A percentile compares a stretch with the other conserved stretches of the same genome.
These are phyloP conservation scores for Cosmorhoe ocellata DNA, from an alignment of 2,888 invertebrate genomes.

Conservation along the genomic window DNA sequence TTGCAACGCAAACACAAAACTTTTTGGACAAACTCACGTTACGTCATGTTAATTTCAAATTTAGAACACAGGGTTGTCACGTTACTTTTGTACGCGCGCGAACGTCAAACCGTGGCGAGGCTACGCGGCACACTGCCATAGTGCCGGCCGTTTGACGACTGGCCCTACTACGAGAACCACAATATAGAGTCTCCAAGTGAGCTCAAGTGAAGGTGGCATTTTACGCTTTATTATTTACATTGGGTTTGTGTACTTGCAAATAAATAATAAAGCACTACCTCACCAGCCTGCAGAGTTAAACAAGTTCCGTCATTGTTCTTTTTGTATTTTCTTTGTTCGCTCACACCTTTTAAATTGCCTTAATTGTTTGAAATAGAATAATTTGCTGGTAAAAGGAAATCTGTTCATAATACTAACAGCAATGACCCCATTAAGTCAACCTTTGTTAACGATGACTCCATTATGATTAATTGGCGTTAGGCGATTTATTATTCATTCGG, in stretches of 20 bases:
- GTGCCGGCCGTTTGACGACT: conserved; percentile 30
- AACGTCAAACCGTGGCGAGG: conserved; percentile 37
- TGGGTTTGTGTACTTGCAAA: conserved; percentile 6
- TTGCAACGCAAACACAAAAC: conserved; percentile 33
- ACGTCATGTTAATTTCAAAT: conserved; percentile 39
- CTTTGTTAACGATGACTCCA: conserved; percentile 5
- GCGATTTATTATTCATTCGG: conserved; percentile 11
- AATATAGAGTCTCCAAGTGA: conserved; percentile 32
- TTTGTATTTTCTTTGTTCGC: not conserved
- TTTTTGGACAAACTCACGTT: conserved; percentile 31
- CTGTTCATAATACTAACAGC: not conserved
- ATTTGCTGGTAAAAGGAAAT: not conserved
- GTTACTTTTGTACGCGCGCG: conserved; percentile 16
- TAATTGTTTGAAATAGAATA: not conserved
- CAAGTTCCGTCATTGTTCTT: not conserved
- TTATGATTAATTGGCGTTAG: conserved; percentile 7
- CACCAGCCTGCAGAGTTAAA: not conserved
- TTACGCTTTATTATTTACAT: conserved; percentile 16
- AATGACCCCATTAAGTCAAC: not conserved
- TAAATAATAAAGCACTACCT: conserved; percentile 5
- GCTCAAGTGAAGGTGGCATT: conserved; percentile 37
- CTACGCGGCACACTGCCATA: conserved; percentile 45
- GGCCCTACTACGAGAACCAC: conserved; percentile 41
- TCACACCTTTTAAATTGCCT: no score
- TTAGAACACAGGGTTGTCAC: conserved; percentile 34